A percentile compares a stretch with the other conserved stretches of the same genome.
phyloP scores from a whole-genome alignment of 2,888 invertebrate species.

The Drepana falcataria region DNA sequence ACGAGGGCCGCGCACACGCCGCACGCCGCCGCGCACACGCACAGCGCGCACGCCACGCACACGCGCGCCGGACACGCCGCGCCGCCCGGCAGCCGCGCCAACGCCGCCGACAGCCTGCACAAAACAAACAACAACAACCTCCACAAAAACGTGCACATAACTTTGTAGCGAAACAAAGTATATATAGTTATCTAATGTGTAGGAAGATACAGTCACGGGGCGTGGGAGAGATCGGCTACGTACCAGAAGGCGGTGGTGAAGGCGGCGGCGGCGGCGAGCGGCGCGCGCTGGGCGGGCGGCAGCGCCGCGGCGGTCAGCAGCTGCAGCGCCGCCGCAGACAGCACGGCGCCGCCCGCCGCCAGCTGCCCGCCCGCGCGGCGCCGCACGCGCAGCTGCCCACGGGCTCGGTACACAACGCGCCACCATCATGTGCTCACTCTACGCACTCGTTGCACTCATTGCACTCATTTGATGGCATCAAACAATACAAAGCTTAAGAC shows the following conservation, averaged over 20 bases:
- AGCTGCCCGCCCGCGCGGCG: constrained; percentile 48
- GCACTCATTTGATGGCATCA: too few species aligned
- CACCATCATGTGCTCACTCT: neutral
- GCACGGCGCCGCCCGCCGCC: constrained; percentile 33
- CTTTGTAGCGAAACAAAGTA: too few species aligned
- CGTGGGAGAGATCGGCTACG: neutral
- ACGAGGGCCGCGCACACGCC: constrained; percentile 39
- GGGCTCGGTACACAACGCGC: neutral
- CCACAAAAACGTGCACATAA: neutral
- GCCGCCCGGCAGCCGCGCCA: constrained; percentile 41
- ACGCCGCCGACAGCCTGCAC: constrained; percentile 47
- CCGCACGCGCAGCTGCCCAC: constrained; percentile 16
- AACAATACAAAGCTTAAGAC: too few species aligned
- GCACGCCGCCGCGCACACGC: constrained; percentile 34
- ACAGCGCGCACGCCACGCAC: constrained; percentile 30
- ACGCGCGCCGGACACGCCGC: constrained; percentile 30
- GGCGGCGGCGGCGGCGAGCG: constrained; percentile 54
- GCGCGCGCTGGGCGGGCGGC: constrained; percentile 39
- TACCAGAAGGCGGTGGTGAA: constrained; percentile 53
- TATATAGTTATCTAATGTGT: too few species aligned
- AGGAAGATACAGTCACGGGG: too few species aligned
- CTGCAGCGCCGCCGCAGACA: constrained; percentile 33
- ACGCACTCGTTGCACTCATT: too few species aligned
- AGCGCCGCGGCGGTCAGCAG: constrained; percentile 39
- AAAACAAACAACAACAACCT: neutral